These are phyloP conservation scores for Carettochelys insculpta DNA, from an alignment of 2,113 vertebrate species.

Conservation along the genomic window DNA sequence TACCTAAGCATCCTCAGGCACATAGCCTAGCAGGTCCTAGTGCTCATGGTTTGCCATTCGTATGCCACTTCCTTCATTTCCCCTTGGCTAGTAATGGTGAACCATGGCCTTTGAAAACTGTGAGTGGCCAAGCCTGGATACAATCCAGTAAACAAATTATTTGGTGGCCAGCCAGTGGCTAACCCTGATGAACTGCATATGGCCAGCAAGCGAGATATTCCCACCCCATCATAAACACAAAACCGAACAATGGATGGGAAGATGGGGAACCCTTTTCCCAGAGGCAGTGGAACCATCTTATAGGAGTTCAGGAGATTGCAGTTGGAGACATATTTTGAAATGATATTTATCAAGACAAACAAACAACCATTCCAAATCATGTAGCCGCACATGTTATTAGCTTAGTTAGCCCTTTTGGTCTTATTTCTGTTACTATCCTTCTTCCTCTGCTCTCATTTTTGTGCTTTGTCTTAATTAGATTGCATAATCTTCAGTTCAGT, in stretches of 20 bases:
- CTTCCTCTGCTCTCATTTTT: not conserved
- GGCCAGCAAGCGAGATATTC: too few relatives aligned
- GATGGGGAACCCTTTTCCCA: not conserved
- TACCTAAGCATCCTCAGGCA: too few relatives aligned
- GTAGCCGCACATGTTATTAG: not conserved
- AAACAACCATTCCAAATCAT: not conserved
- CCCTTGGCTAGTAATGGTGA: too few relatives aligned
- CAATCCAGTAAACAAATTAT: too few relatives aligned
- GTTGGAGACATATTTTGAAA: not conserved
- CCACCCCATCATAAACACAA: not conserved
- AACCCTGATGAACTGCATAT: too few relatives aligned
- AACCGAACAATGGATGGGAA: fast-evolving
- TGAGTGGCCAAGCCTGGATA: too few relatives aligned
- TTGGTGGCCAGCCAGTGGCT: too few relatives aligned
- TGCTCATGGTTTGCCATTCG: too few relatives aligned
- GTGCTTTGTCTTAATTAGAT: too few relatives aligned
- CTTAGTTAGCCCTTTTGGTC: not conserved
- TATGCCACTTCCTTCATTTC: too few relatives aligned
- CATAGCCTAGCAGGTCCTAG: too few relatives aligned
- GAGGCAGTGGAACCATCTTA: not conserved
- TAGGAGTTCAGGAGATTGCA: fast-evolving
- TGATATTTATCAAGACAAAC: not conserved
- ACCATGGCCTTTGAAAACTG: too few relatives aligned
- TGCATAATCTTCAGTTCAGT: not conserved
- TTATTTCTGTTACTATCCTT: not conserved